Conservation (phyloP, 2,113 vertebrate genomes). For the Paramormyrops kingsleyae region DNA sequence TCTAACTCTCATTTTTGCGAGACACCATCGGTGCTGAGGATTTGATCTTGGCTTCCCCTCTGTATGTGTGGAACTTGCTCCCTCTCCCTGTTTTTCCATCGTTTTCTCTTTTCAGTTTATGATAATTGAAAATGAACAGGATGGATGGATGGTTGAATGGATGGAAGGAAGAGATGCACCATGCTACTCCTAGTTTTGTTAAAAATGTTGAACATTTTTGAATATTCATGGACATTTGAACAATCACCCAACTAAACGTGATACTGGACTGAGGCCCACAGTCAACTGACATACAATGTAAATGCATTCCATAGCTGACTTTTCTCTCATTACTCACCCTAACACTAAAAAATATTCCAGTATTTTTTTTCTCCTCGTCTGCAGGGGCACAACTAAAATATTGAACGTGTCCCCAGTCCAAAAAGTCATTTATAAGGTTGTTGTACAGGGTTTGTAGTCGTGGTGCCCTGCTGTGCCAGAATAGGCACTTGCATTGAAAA, state of each 20-base stretch:
- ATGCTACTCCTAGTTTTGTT: not conserved
- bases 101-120: not conserved
- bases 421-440: conserved; percentile 31
- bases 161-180: not conserved
- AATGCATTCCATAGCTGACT: conserved; percentile 9
- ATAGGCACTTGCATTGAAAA: conserved; percentile 23
- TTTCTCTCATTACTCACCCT: not conserved
- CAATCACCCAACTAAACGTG: conserved; percentile 21
- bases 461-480: conserved; percentile 29
- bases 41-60: not conserved
- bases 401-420: conserved; percentile 33
- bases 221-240: not conserved
- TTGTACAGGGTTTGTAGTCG: conserved; percentile 22
- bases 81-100: not conserved
- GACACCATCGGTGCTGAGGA: not conserved
- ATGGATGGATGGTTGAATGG: not conserved
- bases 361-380: conserved; percentile 15
- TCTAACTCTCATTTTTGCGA: not conserved
- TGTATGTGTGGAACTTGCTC: not conserved
- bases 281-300: conserved; percentile 42
- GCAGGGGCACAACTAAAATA: conserved; percentile 35
- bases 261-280: not conserved
- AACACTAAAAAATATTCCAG: conserved; percentile 37
- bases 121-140: not conserved
- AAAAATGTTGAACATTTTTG: not conserved